A percentile compares a stretch with the other conserved stretches of the same genome.
phyloP scores from a whole-genome alignment of 2,113 vertebrate genomes.

The Pseudopodoces humilis region DNA sequence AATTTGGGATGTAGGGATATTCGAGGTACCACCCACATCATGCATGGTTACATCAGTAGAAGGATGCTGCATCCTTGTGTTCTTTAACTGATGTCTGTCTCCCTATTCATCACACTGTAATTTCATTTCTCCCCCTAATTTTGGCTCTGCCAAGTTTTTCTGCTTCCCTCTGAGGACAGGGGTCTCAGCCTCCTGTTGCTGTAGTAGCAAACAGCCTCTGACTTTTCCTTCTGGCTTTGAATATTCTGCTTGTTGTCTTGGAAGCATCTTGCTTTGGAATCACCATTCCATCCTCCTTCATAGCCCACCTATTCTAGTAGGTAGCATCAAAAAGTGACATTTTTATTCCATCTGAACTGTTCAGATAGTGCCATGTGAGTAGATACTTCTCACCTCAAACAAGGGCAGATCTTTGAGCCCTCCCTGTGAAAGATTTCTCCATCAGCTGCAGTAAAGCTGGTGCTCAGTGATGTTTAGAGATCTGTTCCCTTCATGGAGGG shows the following conservation, averaged over 20 bases:
- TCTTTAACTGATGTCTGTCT: background rate
- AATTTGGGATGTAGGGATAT: background rate
- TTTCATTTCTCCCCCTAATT: accelerated
- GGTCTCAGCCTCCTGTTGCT: background rate
- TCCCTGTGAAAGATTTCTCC: background rate
- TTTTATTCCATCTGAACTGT: background rate
- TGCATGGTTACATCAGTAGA: background rate
- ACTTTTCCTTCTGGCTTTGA: background rate
- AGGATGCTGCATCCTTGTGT: background rate
- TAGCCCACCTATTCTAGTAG: background rate
- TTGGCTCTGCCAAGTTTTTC: background rate
- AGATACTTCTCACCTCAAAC: background rate
- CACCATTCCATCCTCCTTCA: background rate
- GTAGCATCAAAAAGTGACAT: background rate
- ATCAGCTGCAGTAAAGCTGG: background rate
- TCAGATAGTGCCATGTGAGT: background rate
- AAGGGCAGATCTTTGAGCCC: background rate
- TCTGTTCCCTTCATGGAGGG: background rate
- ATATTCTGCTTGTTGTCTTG: background rate
- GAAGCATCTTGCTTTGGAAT: background rate
- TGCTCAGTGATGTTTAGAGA: background rate
- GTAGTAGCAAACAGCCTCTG: background rate
- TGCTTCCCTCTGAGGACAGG: background rate
- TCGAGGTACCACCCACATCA: background rate
- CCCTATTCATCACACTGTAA: background rate